Evolutionary conservation across 2,888 invertebrate species (phyloP), one percentile per base, ranked within the genome.

Genomic region (Microplitis manilae): DNA sequence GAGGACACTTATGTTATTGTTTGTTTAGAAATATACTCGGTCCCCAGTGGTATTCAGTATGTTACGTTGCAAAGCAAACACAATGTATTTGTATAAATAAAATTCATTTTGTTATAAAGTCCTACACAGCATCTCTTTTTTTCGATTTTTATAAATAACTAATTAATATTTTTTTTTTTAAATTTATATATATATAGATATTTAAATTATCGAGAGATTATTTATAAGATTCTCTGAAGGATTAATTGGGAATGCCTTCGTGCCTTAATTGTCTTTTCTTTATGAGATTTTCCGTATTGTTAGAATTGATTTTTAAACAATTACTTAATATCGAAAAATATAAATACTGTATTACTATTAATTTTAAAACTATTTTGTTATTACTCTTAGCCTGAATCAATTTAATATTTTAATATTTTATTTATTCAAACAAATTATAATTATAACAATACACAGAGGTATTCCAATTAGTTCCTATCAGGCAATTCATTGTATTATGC

Each of bases 81-180:
- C 82, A 83, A 85, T 86, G 86, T 86, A 86, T 86, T 85, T 86
- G 85, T 86, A 87, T 84, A 85, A 87, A 87, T 85, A 87, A 86
- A 84, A 82, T 81, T 80, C 85, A 86, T 85, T 87, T 87, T 86
- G 85, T 87, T 87, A 86, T 84, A 83, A 85, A 86, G 83, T 83
- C 81, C 79, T 80, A 80, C 50, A 50, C 50, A 50, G 50, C 50
- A 50, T 50, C 50, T 50, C 13, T 69, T 68, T 67, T 73, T 68
- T 68, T 74, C 68, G 20, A 30, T 13, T 73, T 73, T 76, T 61
- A 68, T 68, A 15, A 50, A 15, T 62, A 41, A 40, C 60, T 70
- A 74, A n/a, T 65, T 61, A 61, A 75, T 41, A 38, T 67, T 20
- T 68, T 40, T 75, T 68, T 41, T 20, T 30, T 69, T 20, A 38